A percentile compares a stretch with the other conserved stretches of the same genome.
Conservation (phyloP, 2,113 vertebrate genomes). For the Oryzias javanicus region DNA sequence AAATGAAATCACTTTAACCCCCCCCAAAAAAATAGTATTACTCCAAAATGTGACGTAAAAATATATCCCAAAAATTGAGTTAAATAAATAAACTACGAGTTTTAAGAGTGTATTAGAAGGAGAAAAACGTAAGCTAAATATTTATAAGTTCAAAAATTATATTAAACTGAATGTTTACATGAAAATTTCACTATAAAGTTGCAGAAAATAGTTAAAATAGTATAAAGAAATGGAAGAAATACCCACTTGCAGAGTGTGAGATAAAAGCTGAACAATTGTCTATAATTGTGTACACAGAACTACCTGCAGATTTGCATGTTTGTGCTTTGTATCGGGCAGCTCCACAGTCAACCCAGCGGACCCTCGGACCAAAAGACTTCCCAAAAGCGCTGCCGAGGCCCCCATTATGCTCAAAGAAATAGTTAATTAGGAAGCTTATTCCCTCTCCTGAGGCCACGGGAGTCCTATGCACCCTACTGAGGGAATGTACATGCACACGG, state of each 20-base stretch:
- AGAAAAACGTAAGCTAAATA: no score
- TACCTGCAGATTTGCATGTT: constrained; percentile 25
- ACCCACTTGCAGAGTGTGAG: no score
- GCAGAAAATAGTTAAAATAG: neutral
- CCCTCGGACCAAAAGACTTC: constrained; percentile 53
- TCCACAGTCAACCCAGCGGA: constrained; percentile 54
- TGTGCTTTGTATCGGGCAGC: constrained; percentile 50
- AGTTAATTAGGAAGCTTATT: constrained; percentile 81
- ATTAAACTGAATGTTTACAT: no score
- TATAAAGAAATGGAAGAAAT: constrained; percentile 7
- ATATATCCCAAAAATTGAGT: no score
- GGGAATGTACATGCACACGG: constrained; percentile 49
- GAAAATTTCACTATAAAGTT: no score
- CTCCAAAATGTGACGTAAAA: no score
- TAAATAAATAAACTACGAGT: no score
- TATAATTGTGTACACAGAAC: neutral
- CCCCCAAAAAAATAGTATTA: no score
- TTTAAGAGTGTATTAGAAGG: no score
- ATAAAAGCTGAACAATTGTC: constrained; percentile 3
- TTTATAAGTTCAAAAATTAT: no score
- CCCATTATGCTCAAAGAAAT: constrained; percentile 74
- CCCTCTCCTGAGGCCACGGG: constrained; percentile 64
- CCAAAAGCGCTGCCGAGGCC: constrained; percentile 60
- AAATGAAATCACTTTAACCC: no score
- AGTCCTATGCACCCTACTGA: constrained; percentile 57